Evolutionary conservation across 2,888 invertebrate species (phyloP), one percentile per base, ranked within the genome.

Genomic region (Homarus gammarus): DNA sequence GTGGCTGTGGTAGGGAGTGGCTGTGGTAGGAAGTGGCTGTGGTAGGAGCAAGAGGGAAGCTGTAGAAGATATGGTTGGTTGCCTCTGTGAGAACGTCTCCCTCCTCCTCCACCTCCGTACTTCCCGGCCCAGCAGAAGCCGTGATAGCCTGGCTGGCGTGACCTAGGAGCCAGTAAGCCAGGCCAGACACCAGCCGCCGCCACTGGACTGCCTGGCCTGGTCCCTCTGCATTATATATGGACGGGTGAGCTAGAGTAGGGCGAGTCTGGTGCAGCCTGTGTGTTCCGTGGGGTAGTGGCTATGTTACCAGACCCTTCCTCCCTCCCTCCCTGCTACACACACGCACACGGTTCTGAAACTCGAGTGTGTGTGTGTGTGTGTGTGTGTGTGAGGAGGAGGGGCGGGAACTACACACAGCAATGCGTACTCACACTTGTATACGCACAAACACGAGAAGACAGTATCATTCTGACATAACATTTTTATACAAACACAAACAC

Each of bases 141-240:
- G 12, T 56, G 38, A 40, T 38, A 18, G 56, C 56, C 56, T 44
- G 18, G 56, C 56, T 18, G 18, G 12, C 81, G 36, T 73, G 36
- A 73, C 38, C 73, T 73, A 38, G 6, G 73, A 73, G 73, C 31
- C 64, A 70, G 70, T 40, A 27, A 49, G 82, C 82, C 44, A 31
- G 82, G 70, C 68, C 49, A 31, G 44, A 70, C 73, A 73, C 68
- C 82, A 56, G 44, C 44, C 61, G 81, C 81, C 68, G 33, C 82
- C 82, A 61, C 68, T 49, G 64, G 49, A 68, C 73, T 10, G 38
- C 40, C 73, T 38, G 38, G 82, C 44, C 82, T 82, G 70, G 44
- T 82, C 31, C 64, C 49, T 40, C 49, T 82, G 82, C 82, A 82
- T 82, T 82, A 82, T 82, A 82, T 56, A 82, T 82, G 70, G 82